A percentile compares a stretch with the other conserved stretches of the same genome.
Evolutionary conservation across 2,113 vertebrate species (phyloP).

Genomic region (Myiozetetes cayanensis): DNA sequence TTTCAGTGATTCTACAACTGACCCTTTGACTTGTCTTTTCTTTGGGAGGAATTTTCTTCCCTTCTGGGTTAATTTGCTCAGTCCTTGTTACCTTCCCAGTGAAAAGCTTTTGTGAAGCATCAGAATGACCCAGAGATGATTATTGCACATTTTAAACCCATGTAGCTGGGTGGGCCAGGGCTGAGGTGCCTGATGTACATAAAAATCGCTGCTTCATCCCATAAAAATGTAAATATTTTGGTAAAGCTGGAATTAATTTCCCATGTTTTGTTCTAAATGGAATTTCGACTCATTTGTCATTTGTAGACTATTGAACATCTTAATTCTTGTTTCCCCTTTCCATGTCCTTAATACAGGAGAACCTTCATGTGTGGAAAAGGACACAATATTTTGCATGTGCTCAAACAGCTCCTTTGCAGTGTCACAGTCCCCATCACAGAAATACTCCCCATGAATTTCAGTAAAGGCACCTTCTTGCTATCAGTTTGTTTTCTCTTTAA

Average conservation of each 20-base stretch:
- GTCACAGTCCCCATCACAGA: background rate
- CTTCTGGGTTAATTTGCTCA: background rate
- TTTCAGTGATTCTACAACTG: background rate
- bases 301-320: background rate
- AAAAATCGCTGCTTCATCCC: background rate
- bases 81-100: background rate
- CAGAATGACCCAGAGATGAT: background rate
- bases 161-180: background rate
- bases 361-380: background rate
- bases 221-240: background rate
- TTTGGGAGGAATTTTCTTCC: background rate
- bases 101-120: background rate
- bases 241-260: background rate
- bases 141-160: background rate
- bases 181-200: background rate
- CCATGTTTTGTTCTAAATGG: background rate
- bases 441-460: background rate
- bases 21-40: background rate
- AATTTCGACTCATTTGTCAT: background rate
- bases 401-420: background rate
- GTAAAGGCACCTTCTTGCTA: background rate
- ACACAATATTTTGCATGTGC: background rate
- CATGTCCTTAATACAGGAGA: background rate
- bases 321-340: background rate
- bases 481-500: slow-evolving; percentile 36